Evolutionary conservation across 2,888 invertebrate species (phyloP).

Genomic region (Pyrocoelia pectoralis): DNA sequence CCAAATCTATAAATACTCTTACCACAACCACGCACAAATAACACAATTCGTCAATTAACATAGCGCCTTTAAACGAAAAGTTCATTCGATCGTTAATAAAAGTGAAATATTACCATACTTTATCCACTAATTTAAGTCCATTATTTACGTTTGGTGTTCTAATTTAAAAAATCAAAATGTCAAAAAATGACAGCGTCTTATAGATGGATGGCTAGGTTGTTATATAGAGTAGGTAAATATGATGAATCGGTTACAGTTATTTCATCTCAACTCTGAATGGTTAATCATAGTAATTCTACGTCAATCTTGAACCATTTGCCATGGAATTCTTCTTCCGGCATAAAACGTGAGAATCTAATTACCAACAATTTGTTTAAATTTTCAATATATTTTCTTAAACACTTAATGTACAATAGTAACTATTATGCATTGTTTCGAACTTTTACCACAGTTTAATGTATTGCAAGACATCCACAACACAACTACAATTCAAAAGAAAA

Average conservation of each 20-base stretch:
- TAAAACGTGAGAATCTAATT: constrained; percentile 23
- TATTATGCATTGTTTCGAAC: neutral
- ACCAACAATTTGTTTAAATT: constrained; percentile 1
- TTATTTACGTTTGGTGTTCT: neutral
- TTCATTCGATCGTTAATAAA: too few relatives aligned
- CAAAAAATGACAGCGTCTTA: neutral
- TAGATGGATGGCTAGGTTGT: constrained; percentile 7
- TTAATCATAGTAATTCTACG: constrained; percentile 31
- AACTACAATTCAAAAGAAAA: too few relatives aligned
- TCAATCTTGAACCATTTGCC: constrained; percentile 28
- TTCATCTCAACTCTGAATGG: constrained; percentile 20
- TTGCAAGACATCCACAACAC: too few relatives aligned
- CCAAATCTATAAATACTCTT: neutral
- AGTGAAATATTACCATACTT: too few relatives aligned
- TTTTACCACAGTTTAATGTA: neutral
- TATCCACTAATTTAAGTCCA: neutral
- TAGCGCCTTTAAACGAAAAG: too few relatives aligned
- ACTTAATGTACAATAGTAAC: neutral
- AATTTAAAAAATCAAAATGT: neutral
- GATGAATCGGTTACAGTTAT: constrained; percentile 21
- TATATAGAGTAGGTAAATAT: constrained; percentile 26
- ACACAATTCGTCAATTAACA: neutral
- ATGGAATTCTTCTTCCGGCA: constrained; percentile 27
- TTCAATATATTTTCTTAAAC: constrained; percentile 17
- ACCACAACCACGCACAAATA: neutral